These are phyloP conservation scores for Turritopsis dohrnii DNA, from an alignment of 30 jellyfish, hydroid and myxozoan species.

Conservation along the genomic window DNA sequence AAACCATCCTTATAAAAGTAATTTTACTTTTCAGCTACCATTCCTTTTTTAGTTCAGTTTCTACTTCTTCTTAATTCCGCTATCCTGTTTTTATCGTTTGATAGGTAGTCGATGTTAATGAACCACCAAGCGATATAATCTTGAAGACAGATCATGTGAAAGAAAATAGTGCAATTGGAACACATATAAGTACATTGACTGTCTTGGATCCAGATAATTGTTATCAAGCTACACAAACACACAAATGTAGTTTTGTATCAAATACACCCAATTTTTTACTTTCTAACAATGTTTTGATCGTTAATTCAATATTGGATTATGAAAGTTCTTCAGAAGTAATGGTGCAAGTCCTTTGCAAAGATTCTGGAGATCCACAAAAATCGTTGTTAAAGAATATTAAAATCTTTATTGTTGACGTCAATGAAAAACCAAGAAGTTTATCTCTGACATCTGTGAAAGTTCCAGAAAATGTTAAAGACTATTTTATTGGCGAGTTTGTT, in stretches of 20 bases:
- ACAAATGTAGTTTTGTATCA: conserved; percentile 28
- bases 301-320: neutral
- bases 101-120: conserved; percentile 67
- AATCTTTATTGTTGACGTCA: conserved; percentile 42
- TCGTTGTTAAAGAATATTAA: conserved; percentile 31
- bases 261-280: conserved; percentile 5
- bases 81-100: neutral
- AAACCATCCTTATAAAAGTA: conserved; percentile 41
- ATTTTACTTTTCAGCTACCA: neutral
- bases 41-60: no score
- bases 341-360: conserved; percentile 31
- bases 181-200: conserved; percentile 46
- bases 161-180: conserved; percentile 53
- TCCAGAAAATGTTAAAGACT: conserved; percentile 38
- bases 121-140: conserved; percentile 58
- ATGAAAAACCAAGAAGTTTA: conserved; percentile 65
- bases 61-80: neutral
- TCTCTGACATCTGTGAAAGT: conserved; percentile 24
- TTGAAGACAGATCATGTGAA: conserved; percentile 31
- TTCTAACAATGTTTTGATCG: neutral
- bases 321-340: neutral
- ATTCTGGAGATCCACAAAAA: conserved; percentile 53
- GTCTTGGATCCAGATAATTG: conserved; percentile 76
- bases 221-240: conserved; percentile 12
- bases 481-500: conserved; percentile 41